Evolutionary conservation across 2,888 invertebrate genomes (phyloP).

Genomic region (Subacronicta megacephala): DNA sequence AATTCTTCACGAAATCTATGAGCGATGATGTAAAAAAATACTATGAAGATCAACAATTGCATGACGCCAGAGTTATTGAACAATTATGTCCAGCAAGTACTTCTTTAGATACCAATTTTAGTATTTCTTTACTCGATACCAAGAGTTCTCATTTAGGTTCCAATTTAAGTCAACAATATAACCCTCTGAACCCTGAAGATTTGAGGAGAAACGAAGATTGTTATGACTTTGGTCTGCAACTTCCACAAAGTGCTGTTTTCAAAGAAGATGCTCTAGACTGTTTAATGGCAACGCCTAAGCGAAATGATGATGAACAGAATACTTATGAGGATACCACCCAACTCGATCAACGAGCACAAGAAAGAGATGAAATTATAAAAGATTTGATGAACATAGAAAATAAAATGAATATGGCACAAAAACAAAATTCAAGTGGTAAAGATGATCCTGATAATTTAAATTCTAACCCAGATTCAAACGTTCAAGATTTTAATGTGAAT

Average conservation of each 20-base stretch:
- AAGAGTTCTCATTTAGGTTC: slow-evolving; percentile 77
- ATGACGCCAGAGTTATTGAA: slow-evolving; percentile 78
- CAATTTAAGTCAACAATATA: slow-evolving; percentile 75
- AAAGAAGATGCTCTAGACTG: slow-evolving; percentile 82
- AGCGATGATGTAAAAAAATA: slow-evolving; percentile 86
- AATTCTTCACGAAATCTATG: slow-evolving; percentile 86
- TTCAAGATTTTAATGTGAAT: slow-evolving; percentile 57
- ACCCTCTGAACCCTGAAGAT: slow-evolving; percentile 76
- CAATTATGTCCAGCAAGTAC: slow-evolving; percentile 81
- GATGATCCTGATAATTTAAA: slow-evolving; percentile 55
- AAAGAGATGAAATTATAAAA: slow-evolving; percentile 83
- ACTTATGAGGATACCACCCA: slow-evolving; percentile 66
- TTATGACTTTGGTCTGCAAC: slow-evolving; percentile 81
- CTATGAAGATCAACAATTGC: slow-evolving; percentile 82
- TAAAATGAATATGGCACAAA: slow-evolving; percentile 71
- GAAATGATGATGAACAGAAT: slow-evolving; percentile 68
- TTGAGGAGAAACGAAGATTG: slow-evolving; percentile 79
- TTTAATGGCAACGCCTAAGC: slow-evolving; percentile 80
- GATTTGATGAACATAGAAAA: slow-evolving; percentile 85
- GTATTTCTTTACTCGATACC: slow-evolving; percentile 79
- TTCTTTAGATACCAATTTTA: slow-evolving; percentile 80
- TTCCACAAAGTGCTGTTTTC: slow-evolving; percentile 78
- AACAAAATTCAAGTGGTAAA: slow-evolving; percentile 55
- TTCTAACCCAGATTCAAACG: slow-evolving; percentile 54
- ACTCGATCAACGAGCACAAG: slow-evolving; percentile 71